phyloP scores from a whole-genome alignment of 1,140 invertebrate species.

The Dendrolimus punctatus region DNA sequence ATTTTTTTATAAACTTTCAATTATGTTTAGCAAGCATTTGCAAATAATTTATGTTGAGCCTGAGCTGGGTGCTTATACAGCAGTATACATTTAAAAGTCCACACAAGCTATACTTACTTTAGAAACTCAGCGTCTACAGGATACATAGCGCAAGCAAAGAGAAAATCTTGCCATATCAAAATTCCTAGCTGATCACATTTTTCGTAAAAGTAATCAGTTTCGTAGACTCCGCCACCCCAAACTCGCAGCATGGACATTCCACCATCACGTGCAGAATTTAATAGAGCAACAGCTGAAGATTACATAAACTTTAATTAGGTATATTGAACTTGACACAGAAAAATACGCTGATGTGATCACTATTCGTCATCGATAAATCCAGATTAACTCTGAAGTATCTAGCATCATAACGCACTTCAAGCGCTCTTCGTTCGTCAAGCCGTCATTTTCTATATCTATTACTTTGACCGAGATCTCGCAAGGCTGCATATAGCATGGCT shows the following conservation, averaged over 20 bases:
- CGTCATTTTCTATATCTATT: too few relatives aligned
- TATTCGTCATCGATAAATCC: too few relatives aligned
- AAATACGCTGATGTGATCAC: too few relatives aligned
- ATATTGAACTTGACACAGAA: too few relatives aligned
- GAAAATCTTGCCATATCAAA: constrained; percentile 95
- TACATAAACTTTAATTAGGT: too few relatives aligned
- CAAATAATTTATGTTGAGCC: not conserved
- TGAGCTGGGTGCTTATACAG: not conserved
- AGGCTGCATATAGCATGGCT: too few relatives aligned
- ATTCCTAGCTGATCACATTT: constrained; percentile 87
- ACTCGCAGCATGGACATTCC: constrained; percentile 96
- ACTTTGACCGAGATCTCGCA: too few relatives aligned
- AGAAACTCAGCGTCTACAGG: constrained; percentile 85
- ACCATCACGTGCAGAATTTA: constrained; percentile 82
- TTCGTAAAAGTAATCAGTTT: constrained; percentile 93
- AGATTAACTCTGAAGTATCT: too few relatives aligned
- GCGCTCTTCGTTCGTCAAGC: too few relatives aligned
- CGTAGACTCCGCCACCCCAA: constrained; percentile 98
- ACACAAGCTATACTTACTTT: constrained; percentile 36
- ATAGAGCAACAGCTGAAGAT: constrained; percentile 70
- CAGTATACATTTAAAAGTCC: not conserved
- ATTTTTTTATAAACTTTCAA: too few relatives aligned
- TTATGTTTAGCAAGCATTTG: too few relatives aligned
- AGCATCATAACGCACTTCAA: too few relatives aligned
- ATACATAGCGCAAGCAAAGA: constrained; percentile 98